A percentile compares a stretch with the other conserved stretches of the same genome.
These are phyloP conservation scores for Pseudorhiza aurosa DNA, from an alignment of 30 jellyfish, hydroid and myxozoan genomes.

Conservation along the genomic window DNA sequence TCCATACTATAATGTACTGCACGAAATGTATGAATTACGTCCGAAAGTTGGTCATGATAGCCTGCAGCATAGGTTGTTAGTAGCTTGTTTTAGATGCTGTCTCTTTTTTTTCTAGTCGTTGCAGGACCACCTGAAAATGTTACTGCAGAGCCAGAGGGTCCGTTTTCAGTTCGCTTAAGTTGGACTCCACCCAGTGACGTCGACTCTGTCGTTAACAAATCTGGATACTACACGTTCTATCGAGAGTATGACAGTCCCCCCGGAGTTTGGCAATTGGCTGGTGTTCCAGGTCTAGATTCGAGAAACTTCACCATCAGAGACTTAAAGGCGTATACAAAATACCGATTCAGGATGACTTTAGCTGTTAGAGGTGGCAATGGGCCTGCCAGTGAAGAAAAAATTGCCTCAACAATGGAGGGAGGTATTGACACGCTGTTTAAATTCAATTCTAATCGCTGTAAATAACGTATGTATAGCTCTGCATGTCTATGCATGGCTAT, in stretches of 20 bases:
- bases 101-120: slow-evolving; percentile 16
- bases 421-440: no score
- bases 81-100: not conserved
- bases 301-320: slow-evolving; percentile 17
- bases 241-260: slow-evolving; percentile 35
- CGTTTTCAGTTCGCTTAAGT: slow-evolving; percentile 30
- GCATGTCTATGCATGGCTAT: no score
- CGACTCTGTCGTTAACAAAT: slow-evolving; percentile 16
- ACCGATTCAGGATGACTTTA: slow-evolving; percentile 63
- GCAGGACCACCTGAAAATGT: slow-evolving; percentile 44
- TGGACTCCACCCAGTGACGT: slow-evolving; percentile 61
- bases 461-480: no score
- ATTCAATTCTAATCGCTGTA: no score
- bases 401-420: slow-evolving; percentile 55
- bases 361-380: slow-evolving; percentile 60
- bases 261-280: slow-evolving; percentile 45
- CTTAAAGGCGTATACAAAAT: slow-evolving; percentile 52
- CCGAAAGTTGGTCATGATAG: not conserved
- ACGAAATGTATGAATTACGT: no score
- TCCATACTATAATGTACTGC: no score
- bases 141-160: slow-evolving; percentile 32
- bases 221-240: slow-evolving; percentile 55
- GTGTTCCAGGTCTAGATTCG: slow-evolving; percentile 46
- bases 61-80: not conserved
- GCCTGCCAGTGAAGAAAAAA: slow-evolving; percentile 62